Percentiles rank a stretch among this genome's conserved stretches.
These are phyloP conservation scores for Rutilus rutilus DNA, from an alignment of 2,113 vertebrate genomes.

Conservation along the genomic window DNA sequence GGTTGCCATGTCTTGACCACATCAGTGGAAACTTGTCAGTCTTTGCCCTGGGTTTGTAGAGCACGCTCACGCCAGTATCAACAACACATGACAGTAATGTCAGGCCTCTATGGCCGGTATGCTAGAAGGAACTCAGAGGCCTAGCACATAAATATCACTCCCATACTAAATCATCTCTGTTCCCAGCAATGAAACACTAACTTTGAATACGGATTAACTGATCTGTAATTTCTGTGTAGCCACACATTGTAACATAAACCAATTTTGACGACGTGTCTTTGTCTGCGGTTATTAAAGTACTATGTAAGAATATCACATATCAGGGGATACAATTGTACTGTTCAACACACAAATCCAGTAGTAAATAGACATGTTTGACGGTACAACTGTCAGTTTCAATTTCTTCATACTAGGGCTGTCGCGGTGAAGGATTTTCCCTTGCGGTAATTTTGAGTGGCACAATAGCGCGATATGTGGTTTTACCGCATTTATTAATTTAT, in stretches of 20 bases:
- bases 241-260: not conserved
- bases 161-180: constrained; percentile 26
- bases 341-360: not conserved
- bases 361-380: not conserved
- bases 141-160: constrained; percentile 24
- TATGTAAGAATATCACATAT: not conserved
- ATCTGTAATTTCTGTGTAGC: not conserved
- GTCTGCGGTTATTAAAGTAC: not conserved
- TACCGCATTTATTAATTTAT: too few relatives aligned
- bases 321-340: not conserved
- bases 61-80: constrained; percentile 61
- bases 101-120: constrained; percentile 55
- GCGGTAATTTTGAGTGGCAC: too few relatives aligned
- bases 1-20: not conserved
- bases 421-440: too few relatives aligned
- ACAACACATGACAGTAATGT: constrained; percentile 65
- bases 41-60: constrained; percentile 54
- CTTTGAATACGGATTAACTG: not conserved
- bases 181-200: not conserved
- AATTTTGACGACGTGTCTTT: not conserved
- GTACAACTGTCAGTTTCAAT: constrained; percentile 11
- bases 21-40: constrained; percentile 61
- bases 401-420: constrained; percentile 14
- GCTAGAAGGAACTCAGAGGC: constrained; percentile 53
- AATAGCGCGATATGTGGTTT: too few relatives aligned